Base-by-base conservation (phyloP, 2,113 vertebrate genomes). In the Setophaga petechia region DNA sequence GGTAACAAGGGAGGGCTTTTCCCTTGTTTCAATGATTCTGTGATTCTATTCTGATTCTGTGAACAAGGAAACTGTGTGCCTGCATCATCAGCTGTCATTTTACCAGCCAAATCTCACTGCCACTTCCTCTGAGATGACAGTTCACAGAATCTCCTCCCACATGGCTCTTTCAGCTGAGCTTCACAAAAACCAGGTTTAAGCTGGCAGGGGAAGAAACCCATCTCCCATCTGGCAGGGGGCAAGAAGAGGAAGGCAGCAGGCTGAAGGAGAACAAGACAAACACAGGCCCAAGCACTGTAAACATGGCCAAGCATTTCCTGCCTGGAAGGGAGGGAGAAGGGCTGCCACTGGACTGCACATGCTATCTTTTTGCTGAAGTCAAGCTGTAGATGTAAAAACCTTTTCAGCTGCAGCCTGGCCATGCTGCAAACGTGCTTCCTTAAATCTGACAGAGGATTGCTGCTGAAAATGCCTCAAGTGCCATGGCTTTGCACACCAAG, bases 171-270 rank as follows among this genome's bases (percentile, higher is more conserved):
- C 51, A 83, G 57, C 63, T 3, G 5, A 84, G 33, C 49, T 54
- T 61, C 54, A 55, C 28, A 39, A 57, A 44, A 80, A 73, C 11
- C 2, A 6, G 39, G 13, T 39, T 82, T 27, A 61, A 39, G 15
- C 9, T 2, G 3, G 12, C 16, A 73, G 12, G 52, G 28, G 33
- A 47, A 76, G 39, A 88, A 83, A 72, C 15, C 46, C 18, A 30
- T 57, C 19, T 57, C 47, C 47, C 52, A 17, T 30, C 39, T 16
- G 28, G 13, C 59, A 31, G n/a, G 3, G 33, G 84, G 47, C n/a
- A 74, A 33, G 90, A 82, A 85, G 55, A 59, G 65, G 66, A 94
- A 94, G 80, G 46, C 75, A 90, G 76, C 21, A 35, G 58, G 61
- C 57, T 54, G 87, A 89, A 68, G 12, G 58, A 73, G 66, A 88